Base-by-base conservation (phyloP, 2,797 vertebrate species). In the Sebastes diploproa region DNA sequence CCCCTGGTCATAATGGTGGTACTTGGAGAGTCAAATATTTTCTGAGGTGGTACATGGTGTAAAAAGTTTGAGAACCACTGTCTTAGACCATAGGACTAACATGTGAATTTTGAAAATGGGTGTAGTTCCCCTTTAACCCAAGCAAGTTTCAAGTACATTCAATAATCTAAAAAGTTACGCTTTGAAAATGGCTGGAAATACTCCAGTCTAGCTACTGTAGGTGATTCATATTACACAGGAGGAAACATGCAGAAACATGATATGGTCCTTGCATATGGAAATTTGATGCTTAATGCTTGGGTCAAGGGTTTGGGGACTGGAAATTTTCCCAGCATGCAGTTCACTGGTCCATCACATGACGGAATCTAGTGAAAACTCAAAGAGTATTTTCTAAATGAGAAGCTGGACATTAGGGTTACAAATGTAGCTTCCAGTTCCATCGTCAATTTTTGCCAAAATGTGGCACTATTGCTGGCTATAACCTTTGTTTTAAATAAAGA, bases 241-340 rank as follows among this genome's bases (percentile, higher is more conserved):
- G 42, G 16, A 62, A 25, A 64, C n/a, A 23, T 59, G 46, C 38
- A 72, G 34, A 68, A 50, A 60, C 30, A 64, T 22, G 11, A 20
- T 38, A 34, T 78, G 75, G 71, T 78, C 83, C 75, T 71, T 62
- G 22, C 59, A 36, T 27, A 61, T 62, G 34, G 23, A 29, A n/a
- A 14, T 74, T 36, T 56, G 2, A 36, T 18, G 32, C 22, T 29
- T 72, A 36, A 55, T 46, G 52, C 9, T 20, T 6, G 11, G 34
- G 22, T 66, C 22, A 61, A 66, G 6, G 5, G 56, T 55, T 76
- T 54, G 2, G 13, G 25, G 2, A 32, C 52, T 38, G 27, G 34
- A 76, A 29, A 30, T 13, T 23, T 85, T 67, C 38, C 71, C 27
- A 78, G 52, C 27, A 71, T 38, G 34, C 36, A 67, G 18, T 68